A percentile compares a stretch with the other conserved stretches of the same genome.
phyloP scores from a whole-genome alignment of 53 echinoderm and acorn worm genomes.

The Apostichopus leukothele region DNA sequence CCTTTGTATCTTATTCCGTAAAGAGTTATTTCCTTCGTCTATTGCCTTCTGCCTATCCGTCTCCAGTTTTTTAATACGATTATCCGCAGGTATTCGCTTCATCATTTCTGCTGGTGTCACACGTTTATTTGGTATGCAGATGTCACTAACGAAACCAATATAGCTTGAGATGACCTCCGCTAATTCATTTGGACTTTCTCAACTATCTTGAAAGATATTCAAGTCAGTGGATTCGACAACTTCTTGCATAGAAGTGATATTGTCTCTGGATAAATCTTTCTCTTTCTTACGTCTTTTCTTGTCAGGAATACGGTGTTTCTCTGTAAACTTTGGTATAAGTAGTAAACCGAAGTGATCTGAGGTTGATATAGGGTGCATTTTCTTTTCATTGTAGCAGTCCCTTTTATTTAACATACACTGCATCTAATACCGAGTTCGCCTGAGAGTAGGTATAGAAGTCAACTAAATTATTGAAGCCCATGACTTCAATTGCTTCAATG shows the following conservation, averaged over 20 bases:
- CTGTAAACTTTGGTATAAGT: neutral
- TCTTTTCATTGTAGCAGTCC: neutral
- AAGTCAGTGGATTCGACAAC: neutral
- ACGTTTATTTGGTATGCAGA: constrained; percentile 10
- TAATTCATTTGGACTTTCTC: neutral
- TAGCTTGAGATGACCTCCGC: neutral
- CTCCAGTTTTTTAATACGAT: neutral
- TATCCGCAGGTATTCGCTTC: neutral
- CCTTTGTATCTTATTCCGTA: neutral
- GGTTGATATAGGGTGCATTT: neutral
- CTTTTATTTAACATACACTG: neutral
- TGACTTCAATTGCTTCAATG: neutral
- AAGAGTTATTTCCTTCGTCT: neutral
- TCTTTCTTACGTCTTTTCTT: neutral
- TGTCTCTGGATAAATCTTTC: neutral
- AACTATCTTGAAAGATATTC: neutral
- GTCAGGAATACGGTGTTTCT: neutral
- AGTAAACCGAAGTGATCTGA: neutral
- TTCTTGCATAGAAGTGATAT: neutral
- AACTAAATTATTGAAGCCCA: neutral
- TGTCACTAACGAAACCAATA: neutral
- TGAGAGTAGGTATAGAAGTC: neutral
- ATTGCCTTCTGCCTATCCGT: neutral
- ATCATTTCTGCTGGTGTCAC: too few species aligned
- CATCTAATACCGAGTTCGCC: neutral